Evolutionary conservation across 2,113 vertebrate species (phyloP).

Genomic region (Ctenodactylus gundi): DNA sequence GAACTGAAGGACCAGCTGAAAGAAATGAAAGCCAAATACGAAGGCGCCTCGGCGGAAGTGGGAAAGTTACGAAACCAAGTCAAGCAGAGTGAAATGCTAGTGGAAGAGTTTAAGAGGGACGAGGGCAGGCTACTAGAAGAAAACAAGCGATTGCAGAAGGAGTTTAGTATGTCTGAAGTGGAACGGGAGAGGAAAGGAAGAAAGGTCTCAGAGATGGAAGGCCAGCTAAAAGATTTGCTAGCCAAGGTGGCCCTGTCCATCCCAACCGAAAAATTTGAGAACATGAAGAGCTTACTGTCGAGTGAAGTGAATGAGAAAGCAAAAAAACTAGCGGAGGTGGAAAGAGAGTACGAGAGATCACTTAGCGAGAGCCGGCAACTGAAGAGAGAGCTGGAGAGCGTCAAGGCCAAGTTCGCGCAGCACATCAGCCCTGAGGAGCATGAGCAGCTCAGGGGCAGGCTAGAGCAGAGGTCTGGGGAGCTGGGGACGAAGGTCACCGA

Average conservation of each 20-base stretch:
- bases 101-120: slow-evolving; percentile 92
- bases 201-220: slow-evolving; percentile 80
- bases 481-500: slow-evolving; percentile 88
- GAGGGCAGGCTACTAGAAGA: slow-evolving; percentile 90
- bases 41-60: slow-evolving; percentile 94
- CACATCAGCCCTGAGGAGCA: slow-evolving; percentile 85
- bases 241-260: slow-evolving; percentile 82
- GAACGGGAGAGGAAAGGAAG: slow-evolving; percentile 86
- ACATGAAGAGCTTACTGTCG: slow-evolving; percentile 91
- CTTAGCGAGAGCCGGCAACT: slow-evolving; percentile 87
- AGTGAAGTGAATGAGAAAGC: slow-evolving; percentile 91
- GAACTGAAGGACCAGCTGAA: slow-evolving; percentile 92
- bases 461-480: slow-evolving; percentile 85
- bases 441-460: slow-evolving; percentile 80
- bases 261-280: slow-evolving; percentile 90
- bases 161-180: slow-evolving; percentile 80
- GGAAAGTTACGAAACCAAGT: slow-evolving; percentile 93
- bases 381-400: slow-evolving; percentile 85
- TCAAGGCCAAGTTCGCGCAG: slow-evolving; percentile 73
- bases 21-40: slow-evolving; percentile 93
- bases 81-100: slow-evolving; percentile 91
- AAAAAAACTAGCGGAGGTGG: slow-evolving; percentile 85
- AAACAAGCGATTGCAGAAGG: slow-evolving; percentile 87
- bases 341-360: slow-evolving; percentile 87
- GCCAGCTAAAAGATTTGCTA: slow-evolving; percentile 84